These are phyloP conservation scores for Aplysia californica DNA, from an alignment of 1,140 invertebrate genomes.

Conservation along the genomic window DNA sequence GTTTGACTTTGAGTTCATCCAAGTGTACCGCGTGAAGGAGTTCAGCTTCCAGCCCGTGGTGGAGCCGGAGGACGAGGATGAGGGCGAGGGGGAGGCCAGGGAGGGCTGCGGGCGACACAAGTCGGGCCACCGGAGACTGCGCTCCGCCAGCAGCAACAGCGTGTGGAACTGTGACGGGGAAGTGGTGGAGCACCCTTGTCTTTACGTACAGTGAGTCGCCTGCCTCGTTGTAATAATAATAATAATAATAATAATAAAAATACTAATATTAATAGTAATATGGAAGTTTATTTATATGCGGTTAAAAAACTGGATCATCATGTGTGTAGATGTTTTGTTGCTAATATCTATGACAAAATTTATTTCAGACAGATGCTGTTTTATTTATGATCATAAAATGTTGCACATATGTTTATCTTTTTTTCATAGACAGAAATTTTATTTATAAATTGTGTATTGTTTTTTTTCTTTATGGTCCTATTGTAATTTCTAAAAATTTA, in stretches of 20 bases:
- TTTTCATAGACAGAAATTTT: too few relatives aligned
- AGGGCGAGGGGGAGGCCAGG: constrained; percentile 29
- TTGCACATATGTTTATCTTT: too few relatives aligned
- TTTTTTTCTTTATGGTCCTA: too few relatives aligned
- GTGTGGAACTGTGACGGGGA: constrained; percentile 92
- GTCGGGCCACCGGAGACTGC: constrained; percentile 13
- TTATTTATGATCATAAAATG: too few relatives aligned
- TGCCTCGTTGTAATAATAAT: too few relatives aligned
- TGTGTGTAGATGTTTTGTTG: neutral
- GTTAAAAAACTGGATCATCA: neutral
- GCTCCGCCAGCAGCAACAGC: constrained; percentile 36
- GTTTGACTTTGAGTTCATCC: constrained; percentile 83
- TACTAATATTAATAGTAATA: too few relatives aligned
- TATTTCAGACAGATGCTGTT: too few relatives aligned
- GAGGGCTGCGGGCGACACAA: constrained; percentile 22
- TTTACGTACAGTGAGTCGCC: constrained; percentile 78
- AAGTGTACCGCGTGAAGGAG: constrained; percentile 80
- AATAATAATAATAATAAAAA: too few relatives aligned
- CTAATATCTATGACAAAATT: neutral
- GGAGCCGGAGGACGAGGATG: constrained; percentile 36
- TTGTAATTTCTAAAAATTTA: too few relatives aligned
- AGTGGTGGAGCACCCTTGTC: constrained; percentile 76
- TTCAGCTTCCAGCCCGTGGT: constrained; percentile 76
- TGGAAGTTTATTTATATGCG: neutral
- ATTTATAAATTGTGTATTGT: too few relatives aligned